Percentiles rank a stretch among this genome's conserved stretches.
Evolutionary conservation across 2,113 vertebrate species (phyloP).

Genomic region (Eptesicus fuscus): DNA sequence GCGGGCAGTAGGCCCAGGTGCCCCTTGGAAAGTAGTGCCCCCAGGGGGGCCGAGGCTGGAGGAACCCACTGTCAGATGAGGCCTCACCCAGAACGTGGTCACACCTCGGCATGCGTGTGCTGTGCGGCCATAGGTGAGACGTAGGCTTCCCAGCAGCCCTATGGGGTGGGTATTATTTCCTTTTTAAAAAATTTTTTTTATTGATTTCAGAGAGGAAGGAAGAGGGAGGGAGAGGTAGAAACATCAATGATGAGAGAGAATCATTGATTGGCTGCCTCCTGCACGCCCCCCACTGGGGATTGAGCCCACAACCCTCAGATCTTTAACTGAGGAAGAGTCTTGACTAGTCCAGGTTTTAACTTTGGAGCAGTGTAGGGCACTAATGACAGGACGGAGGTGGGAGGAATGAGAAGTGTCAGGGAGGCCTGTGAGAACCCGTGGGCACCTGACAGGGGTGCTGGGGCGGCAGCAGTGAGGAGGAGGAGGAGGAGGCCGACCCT

Average conservation of each 20-base stretch:
- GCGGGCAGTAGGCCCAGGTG: no score
- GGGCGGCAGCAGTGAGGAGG: background rate
- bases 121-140: rapidly evolving
- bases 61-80: background rate
- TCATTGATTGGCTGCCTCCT: no score
- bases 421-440: background rate
- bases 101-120: background rate
- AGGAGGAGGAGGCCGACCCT: background rate
- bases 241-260: no score
- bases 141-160: background rate
- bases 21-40: background rate
- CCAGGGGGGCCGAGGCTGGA: background rate
- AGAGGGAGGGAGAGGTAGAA: no score
- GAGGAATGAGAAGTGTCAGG: background rate
- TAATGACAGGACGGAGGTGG: background rate
- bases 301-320: background rate
- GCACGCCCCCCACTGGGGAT: no score
- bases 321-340: background rate
- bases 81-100: background rate
- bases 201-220: no score
- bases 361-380: background rate
- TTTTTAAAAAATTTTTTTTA: no score
- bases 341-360: background rate
- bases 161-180: background rate
- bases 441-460: background rate